phyloP scores from a whole-genome alignment of 2,888 invertebrate species.

The Herminia tarsipennalis region DNA sequence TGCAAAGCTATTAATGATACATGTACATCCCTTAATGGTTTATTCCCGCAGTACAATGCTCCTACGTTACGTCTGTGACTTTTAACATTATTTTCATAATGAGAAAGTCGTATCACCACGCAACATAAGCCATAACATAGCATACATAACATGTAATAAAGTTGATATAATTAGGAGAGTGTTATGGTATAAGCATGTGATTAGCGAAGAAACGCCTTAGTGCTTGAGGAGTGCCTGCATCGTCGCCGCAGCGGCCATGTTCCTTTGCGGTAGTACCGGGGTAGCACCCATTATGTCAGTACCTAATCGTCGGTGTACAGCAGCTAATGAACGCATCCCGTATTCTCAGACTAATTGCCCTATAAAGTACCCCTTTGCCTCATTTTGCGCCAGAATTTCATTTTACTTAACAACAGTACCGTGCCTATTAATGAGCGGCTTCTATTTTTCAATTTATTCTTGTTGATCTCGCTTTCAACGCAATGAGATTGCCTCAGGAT shows the following conservation, averaged over 20 bases:
- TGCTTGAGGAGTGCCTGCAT: background rate
- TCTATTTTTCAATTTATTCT: constrained; percentile 24
- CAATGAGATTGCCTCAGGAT: constrained; percentile 6
- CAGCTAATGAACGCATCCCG: constrained; percentile 64
- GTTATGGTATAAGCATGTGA: constrained; percentile 36
- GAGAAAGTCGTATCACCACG: constrained; percentile 53
- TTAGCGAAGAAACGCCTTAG: constrained; percentile 4
- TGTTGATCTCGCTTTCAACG: constrained; percentile 18
- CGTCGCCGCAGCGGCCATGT: constrained; percentile 8
- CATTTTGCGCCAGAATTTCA: constrained; percentile 54
- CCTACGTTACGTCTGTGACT: constrained; percentile 18
- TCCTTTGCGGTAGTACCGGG: constrained; percentile 13
- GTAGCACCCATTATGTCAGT: constrained; percentile 26
- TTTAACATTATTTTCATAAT: constrained; percentile 47
- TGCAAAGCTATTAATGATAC: too few relatives aligned
- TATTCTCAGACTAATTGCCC: constrained; percentile 69
- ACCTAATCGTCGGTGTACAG: constrained; percentile 53
- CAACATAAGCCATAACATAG: constrained; percentile 54
- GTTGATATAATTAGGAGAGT: constrained; percentile 62
- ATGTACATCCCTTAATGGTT: constrained; percentile 28
- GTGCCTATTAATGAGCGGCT: constrained; percentile 28
- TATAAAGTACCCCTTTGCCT: constrained; percentile 62
- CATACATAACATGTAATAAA: constrained; percentile 65
- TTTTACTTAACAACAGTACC: constrained; percentile 48
- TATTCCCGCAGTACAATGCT: constrained; percentile 25